phyloP scores from a whole-genome alignment of 2,888 invertebrate genomes.

The Acleris literana region DNA sequence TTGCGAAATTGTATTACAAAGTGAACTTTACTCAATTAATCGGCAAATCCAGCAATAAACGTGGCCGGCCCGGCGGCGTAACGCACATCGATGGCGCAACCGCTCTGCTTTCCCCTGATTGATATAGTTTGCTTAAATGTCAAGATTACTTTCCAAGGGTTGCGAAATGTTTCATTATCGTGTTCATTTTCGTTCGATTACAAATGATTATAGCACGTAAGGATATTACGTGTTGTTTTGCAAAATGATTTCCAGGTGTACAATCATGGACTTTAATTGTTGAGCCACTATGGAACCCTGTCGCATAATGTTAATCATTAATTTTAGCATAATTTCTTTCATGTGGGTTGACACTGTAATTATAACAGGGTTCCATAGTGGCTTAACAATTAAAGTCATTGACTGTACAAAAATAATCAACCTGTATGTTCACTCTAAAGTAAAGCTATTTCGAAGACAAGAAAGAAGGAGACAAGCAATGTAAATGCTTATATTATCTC shows the following conservation, averaged over 20 bases:
- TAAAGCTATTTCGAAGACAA: too few species aligned
- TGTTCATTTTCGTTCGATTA: slow-evolving; percentile 1
- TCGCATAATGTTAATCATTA: too few species aligned
- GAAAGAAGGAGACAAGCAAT: too few species aligned
- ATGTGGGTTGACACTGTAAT: too few species aligned
- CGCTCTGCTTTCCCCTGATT: slow-evolving; percentile 20
- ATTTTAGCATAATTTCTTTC: too few species aligned
- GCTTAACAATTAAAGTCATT: too few species aligned
- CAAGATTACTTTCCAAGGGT: slow-evolving; percentile 17
- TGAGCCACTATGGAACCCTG: too few species aligned
- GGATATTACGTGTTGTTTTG: background rate
- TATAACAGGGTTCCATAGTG: too few species aligned
- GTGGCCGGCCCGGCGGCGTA: background rate
- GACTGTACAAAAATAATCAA: background rate
- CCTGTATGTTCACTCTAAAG: background rate
- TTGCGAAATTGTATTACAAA: slow-evolving; percentile 4
- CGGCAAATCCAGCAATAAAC: slow-evolving; percentile 3
- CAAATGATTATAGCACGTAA: background rate
- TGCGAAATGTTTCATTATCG: slow-evolving; percentile 16
- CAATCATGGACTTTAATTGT: too few species aligned
- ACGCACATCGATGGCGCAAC: slow-evolving; percentile 9
- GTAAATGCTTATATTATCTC: too few species aligned
- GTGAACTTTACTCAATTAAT: slow-evolving; percentile 5
- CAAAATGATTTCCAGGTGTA: background rate
- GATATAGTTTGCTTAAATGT: slow-evolving; percentile 24